phyloP scores from a whole-genome alignment of 2,113 vertebrate genomes.

The Poeciliopsis retropinna region DNA sequence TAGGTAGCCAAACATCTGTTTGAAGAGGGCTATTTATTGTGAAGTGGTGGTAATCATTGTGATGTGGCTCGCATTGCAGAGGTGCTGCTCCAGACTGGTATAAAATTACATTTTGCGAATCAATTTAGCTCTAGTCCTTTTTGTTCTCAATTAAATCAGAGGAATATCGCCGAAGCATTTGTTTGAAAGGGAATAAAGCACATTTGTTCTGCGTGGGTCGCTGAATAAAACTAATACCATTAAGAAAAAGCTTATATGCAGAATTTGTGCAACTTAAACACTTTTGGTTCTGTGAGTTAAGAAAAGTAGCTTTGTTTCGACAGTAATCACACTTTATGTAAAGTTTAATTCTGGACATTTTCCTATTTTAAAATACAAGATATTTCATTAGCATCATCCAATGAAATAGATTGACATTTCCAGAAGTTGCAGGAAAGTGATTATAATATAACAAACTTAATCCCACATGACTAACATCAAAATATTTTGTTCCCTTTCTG shows the following conservation, averaged over 20 bases:
- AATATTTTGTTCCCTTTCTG: no score
- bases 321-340: background rate
- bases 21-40: constrained; percentile 59
- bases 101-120: constrained; percentile 63
- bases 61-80: constrained; percentile 64
- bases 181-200: constrained; percentile 39
- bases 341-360: no score
- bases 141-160: constrained; percentile 52
- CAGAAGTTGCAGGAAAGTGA: background rate
- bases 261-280: constrained; percentile 8
- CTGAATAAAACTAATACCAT: constrained; percentile 50
- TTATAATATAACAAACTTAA: background rate
- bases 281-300: constrained; percentile 2
- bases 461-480: background rate
- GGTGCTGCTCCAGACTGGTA: constrained; percentile 53
- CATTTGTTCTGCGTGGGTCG: constrained; percentile 20
- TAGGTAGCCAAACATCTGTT: constrained; percentile 53
- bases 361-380: background rate
- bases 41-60: constrained; percentile 62
- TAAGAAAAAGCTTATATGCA: constrained; percentile 23
- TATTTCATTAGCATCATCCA: background rate
- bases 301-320: background rate
- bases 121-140: constrained; percentile 48
- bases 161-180: constrained; percentile 26
- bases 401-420: no score